These are phyloP conservation scores for Lithophane socia DNA, from an alignment of 2,888 invertebrate species.

Conservation along the genomic window DNA sequence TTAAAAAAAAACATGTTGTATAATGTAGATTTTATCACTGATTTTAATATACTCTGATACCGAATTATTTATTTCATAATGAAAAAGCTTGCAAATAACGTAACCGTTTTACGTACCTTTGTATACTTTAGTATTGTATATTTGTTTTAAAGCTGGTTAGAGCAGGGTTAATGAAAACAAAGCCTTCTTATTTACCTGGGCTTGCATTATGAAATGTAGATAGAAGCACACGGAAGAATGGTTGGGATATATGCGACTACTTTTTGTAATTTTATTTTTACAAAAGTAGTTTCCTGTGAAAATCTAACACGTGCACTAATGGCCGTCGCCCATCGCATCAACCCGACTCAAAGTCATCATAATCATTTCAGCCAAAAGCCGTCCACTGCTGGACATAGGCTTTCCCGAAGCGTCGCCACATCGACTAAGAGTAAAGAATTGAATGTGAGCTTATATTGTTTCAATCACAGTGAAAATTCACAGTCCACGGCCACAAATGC, in stretches of 20 bases:
- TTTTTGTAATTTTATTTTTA: no score
- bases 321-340: no score
- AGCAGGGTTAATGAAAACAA: constrained; percentile 35
- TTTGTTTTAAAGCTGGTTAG: constrained; percentile 33
- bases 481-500: neutral
- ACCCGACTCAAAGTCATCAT: neutral
- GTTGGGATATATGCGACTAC: neutral
- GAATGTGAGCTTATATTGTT: neutral
- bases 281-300: neutral
- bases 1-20: no score
- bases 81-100: neutral
- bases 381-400: neutral
- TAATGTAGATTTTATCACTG: no score
- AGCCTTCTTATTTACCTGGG: constrained; percentile 22
- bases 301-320: neutral
- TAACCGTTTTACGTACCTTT: neutral
- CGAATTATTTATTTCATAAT: neutral
- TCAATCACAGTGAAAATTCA: neutral
- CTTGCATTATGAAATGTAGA: constrained; percentile 29
- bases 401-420: neutral
- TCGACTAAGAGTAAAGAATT: neutral
- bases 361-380: neutral
- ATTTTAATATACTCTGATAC: no score
- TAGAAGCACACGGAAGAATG: neutral
- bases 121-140: neutral